Evolutionary conservation across 2,113 vertebrate species (phyloP).

Genomic region (Hydrochoerus hydrochaeris): DNA sequence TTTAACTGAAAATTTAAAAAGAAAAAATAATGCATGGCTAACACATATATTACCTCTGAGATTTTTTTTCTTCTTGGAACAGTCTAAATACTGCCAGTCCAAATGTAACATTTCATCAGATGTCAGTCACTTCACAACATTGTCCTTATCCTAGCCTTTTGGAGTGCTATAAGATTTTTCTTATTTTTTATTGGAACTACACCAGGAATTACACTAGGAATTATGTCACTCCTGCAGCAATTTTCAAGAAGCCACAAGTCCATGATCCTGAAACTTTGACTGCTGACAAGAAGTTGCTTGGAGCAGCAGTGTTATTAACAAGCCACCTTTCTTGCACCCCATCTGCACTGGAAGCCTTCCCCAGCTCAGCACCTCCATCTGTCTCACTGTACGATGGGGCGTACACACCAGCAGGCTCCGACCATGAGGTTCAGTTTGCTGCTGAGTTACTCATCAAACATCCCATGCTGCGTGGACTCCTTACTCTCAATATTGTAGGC

Average conservation of each 20-base stretch:
- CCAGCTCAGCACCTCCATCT: conserved; percentile 82
- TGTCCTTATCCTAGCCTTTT: conserved; percentile 55
- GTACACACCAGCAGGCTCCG: conserved; percentile 76
- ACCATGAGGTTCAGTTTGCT: conserved; percentile 77
- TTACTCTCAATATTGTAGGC: conserved; percentile 37
- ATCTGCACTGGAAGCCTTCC: conserved; percentile 76
- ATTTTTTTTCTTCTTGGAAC: conserved; percentile 24
- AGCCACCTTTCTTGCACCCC: conserved; percentile 76
- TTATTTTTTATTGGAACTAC: conserved; percentile 77
- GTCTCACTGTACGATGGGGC: conserved; percentile 69
- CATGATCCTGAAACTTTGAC: conserved; percentile 83
- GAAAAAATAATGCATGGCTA: not conserved
- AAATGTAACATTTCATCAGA: conserved; percentile 71
- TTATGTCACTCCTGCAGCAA: conserved; percentile 82
- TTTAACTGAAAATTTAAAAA: conserved; percentile 42
- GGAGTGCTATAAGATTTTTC: conserved; percentile 64
- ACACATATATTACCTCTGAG: conserved; percentile 23
- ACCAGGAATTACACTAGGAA: conserved; percentile 78
- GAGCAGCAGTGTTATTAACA: conserved; percentile 84
- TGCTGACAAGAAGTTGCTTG: conserved; percentile 85
- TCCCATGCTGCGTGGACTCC: conserved; percentile 71
- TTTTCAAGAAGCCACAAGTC: conserved; percentile 83
- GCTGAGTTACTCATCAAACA: conserved; percentile 84
- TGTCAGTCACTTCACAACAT: conserved; percentile 33
- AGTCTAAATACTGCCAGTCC: not conserved